Evolutionary conservation across 2,113 vertebrate species (phyloP).

Genomic region (Dasyprocta punctata): DNA sequence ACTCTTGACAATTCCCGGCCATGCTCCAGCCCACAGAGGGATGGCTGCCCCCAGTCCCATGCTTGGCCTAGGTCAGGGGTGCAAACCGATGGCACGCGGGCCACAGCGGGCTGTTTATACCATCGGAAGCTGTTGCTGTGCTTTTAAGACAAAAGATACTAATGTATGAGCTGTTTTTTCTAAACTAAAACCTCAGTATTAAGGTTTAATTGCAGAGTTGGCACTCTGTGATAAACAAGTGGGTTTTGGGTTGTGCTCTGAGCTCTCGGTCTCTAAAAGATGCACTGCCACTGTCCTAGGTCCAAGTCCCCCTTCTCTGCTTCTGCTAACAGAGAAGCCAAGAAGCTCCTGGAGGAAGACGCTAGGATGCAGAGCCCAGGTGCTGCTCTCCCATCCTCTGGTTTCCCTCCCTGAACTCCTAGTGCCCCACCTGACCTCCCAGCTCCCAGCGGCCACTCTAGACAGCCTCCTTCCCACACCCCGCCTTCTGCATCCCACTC

Average conservation of each 20-base stretch:
- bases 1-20: too few species aligned
- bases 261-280: neutral
- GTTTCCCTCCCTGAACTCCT: neutral
- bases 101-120: neutral
- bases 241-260: neutral
- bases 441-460: neutral
- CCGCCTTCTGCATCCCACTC: neutral
- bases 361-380: neutral
- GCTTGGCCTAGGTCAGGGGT: neutral
- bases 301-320: neutral
- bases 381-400: neutral
- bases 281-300: neutral
- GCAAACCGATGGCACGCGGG: neutral
- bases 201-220: neutral
- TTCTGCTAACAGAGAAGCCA: neutral
- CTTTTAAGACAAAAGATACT: neutral
- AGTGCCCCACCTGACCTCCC: neutral
- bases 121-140: neutral
- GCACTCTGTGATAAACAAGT: neutral
- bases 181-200: neutral
- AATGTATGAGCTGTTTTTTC: neutral
- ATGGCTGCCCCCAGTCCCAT: neutral
- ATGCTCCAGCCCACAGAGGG: neutral
- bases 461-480: neutral
- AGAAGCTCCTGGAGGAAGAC: neutral